Base-by-base conservation (phyloP, 2,888 invertebrate genomes). In the Miltochrista miniata region DNA sequence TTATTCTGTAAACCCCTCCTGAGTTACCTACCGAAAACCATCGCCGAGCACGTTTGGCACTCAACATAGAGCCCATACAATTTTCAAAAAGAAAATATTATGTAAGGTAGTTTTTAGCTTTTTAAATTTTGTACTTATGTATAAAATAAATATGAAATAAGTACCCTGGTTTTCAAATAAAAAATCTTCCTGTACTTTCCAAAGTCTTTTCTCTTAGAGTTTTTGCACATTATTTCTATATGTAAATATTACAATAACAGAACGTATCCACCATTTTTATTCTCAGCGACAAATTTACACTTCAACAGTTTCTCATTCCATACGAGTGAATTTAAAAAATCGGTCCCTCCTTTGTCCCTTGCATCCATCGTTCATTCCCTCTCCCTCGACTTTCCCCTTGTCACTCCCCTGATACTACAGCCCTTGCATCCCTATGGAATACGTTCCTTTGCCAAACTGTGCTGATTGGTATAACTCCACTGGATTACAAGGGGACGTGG, bases 401-500 rank as follows among this genome's bases (percentile, higher is more conserved):
- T 44, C 52, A 52, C 40, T 52, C 52, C 52, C 52, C 13, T 42
- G 41, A 13, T 33, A 33, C 37, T 67, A 75, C 76, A 70, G 59
- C 52, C 52, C 48, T 18, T 34, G 49, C 56, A 64, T 71, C 68
- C 74, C 78, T 68, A 56, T 63, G 71, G 70, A 59, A 57, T 65
- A 56, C 50, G 61, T 72, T 74, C 71, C 79, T 69, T 53, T 54
- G 61, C 59, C 24, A 66, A 72, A 79, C 74, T 76, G 87, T 87
- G 90, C 87, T 90, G 90, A 90, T 90, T 90, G 90, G 85, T 70
- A 79, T 76, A 74, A 80, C 85, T 83, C 72, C 73, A 84, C 74
- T 85, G 87, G 87, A 90, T 90, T 89, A 90, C 72, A 59, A 72
- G 70, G 80, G 82, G 73, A 70, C 64, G 64, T 62, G 61, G 65